Conservation (phyloP, 2,113 vertebrate species). For the Microtus ochrogaster region DNA sequence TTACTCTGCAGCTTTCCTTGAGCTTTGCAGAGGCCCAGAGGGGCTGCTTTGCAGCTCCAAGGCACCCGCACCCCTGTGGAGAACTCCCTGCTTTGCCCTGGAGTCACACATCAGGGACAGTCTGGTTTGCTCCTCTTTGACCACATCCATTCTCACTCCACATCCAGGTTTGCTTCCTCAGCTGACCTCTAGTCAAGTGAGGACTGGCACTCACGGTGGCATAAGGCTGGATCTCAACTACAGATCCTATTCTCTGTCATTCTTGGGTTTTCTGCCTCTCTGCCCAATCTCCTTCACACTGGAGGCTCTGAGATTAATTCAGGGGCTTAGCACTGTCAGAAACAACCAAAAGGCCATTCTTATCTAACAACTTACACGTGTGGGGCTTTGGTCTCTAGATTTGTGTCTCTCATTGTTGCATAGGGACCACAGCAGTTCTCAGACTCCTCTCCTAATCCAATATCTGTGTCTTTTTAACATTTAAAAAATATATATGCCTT, state of each 20-base stretch:
- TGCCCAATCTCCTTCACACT: not conserved
- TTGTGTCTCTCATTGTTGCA: not conserved
- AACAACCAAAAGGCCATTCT: not conserved
- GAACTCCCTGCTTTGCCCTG: too few relatives aligned
- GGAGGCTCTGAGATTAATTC: not conserved
- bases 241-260: not conserved
- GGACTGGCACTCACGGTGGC: not conserved
- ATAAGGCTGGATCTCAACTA: not conserved
- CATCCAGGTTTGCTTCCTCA: too few relatives aligned
- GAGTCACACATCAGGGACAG: not conserved
- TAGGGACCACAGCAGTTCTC: not conserved
- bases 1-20: not conserved
- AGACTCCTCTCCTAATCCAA: not conserved
- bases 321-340: not conserved
- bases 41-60: rapidly evolving
- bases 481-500: too few relatives aligned
- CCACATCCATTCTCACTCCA: not conserved
- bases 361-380: not conserved
- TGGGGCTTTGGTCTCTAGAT: not conserved
- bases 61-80: not conserved
- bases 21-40: not conserved
- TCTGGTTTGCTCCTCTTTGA: not conserved
- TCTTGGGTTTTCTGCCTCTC: not conserved
- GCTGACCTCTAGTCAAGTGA: not conserved
- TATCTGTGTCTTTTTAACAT: not conserved